These are phyloP conservation scores for Corydoras maculifer DNA, from an alignment of 2,113 vertebrate genomes.

Conservation along the genomic window DNA sequence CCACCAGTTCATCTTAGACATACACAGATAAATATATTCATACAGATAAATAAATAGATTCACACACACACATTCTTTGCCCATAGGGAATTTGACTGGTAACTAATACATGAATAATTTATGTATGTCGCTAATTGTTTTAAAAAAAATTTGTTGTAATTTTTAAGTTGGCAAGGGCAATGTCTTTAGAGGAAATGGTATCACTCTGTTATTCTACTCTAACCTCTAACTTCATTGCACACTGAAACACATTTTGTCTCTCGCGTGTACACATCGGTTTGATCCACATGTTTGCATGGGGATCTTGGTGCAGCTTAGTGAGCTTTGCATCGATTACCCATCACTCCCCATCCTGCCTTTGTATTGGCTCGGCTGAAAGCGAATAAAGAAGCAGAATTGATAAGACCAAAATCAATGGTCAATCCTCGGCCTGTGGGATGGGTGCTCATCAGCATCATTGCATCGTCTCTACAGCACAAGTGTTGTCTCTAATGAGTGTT, in stretches of 20 bases:
- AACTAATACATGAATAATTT: too few relatives aligned
- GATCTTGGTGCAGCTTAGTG: conserved; percentile 12
- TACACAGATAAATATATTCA: too few relatives aligned
- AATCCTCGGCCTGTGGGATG: conserved; percentile 14
- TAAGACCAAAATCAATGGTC: conserved; percentile 25
- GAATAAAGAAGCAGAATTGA: conserved; percentile 26
- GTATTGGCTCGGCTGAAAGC: conserved; percentile 18
- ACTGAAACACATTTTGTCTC: background rate
- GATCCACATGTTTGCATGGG: conserved; percentile 20
- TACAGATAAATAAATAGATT: too few relatives aligned
- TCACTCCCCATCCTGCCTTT: conserved; percentile 26
- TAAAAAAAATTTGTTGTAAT: background rate
- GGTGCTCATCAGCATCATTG: conserved; percentile 3
- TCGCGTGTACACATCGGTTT: background rate
- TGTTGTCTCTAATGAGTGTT: background rate
- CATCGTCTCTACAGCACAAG: background rate
- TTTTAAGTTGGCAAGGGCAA: background rate
- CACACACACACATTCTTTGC: too few relatives aligned
- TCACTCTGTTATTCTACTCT: background rate
- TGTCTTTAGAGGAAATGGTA: too few relatives aligned
- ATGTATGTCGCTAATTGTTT: too few relatives aligned
- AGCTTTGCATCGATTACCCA: conserved; percentile 31
- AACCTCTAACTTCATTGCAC: background rate
- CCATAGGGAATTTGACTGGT: too few relatives aligned
- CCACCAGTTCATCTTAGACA: background rate